phyloP scores from a whole-genome alignment of 2,888 invertebrate species.

The Perizoma flavofasciatum region DNA sequence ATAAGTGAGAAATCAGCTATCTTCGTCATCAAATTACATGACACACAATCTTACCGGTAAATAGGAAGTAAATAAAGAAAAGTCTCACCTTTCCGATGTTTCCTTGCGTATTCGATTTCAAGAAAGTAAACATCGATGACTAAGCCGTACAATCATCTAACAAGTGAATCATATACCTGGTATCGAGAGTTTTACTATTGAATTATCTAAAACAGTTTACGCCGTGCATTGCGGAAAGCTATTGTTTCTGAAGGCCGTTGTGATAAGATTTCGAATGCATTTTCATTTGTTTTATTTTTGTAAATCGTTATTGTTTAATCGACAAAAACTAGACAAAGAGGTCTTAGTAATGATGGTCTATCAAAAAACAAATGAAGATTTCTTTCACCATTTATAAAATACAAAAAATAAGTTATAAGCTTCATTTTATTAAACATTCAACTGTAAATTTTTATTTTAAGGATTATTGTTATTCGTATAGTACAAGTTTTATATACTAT shows the following conservation, averaged over 20 bases:
- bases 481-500: too few relatives aligned
- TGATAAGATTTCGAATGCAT: constrained; percentile 23
- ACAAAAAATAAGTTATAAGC: background rate
- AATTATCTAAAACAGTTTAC: constrained; percentile 39
- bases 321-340: too few relatives aligned
- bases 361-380: background rate
- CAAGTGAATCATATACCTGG: constrained; percentile 18
- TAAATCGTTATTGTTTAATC: too few relatives aligned
- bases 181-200: constrained; percentile 45
- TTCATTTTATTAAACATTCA: too few relatives aligned
- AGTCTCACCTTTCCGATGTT: constrained; percentile 24
- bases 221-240: constrained; percentile 32
- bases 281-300: background rate
- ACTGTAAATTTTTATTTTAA: too few relatives aligned
- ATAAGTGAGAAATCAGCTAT: background rate
- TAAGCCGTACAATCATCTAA: constrained; percentile 32
- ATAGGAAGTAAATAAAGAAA: constrained; percentile 22
- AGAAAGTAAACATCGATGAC: constrained; percentile 37
- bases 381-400: too few relatives aligned
- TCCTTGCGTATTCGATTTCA: constrained; percentile 29
- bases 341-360: too few relatives aligned
- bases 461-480: too few relatives aligned
- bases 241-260: constrained; percentile 36
- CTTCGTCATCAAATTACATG: background rate
- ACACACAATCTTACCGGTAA: background rate